phyloP scores from a whole-genome alignment of 1,140 invertebrate genomes.

The Zaprionus lachaisei region DNA sequence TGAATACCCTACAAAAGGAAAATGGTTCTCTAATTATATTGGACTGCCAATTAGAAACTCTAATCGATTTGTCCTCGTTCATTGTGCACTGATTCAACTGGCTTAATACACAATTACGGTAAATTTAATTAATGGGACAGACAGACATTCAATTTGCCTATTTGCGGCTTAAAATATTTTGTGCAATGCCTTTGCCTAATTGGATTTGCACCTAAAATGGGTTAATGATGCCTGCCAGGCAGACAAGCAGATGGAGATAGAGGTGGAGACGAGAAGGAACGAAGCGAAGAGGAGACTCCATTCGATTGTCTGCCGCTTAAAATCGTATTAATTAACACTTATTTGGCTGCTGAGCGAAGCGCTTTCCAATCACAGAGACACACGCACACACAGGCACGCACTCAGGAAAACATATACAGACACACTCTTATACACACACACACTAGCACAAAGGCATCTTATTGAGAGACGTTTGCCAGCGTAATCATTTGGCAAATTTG shows the following conservation, averaged over 20 bases:
- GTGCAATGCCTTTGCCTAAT: conserved; percentile 48
- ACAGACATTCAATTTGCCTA: conserved; percentile 41
- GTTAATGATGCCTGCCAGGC: conserved; percentile 57
- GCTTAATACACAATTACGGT: conserved; percentile 22
- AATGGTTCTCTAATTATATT: not conserved
- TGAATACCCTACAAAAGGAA: not conserved
- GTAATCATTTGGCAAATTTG: conserved; percentile 62
- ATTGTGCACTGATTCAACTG: not conserved
- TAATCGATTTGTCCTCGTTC: not conserved
- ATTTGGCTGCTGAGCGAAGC: conserved; percentile 50
- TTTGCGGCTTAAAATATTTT: conserved; percentile 33
- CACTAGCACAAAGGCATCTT: conserved; percentile 16
- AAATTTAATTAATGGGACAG: conserved; percentile 31
- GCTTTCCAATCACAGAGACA: conserved; percentile 41
- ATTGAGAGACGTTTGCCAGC: conserved; percentile 37
- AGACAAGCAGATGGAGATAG: not conserved
- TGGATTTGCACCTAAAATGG: conserved; percentile 66
- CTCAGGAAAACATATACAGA: not conserved
- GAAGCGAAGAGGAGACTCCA: not conserved
- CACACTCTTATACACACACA: not conserved
- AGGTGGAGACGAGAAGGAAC: not conserved
- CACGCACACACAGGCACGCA: not conserved
- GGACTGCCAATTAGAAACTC: not conserved
- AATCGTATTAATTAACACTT: conserved; percentile 71
- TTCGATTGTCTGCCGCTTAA: conserved; percentile 59